A percentile compares a stretch with the other conserved stretches of the same genome.
These are phyloP conservation scores for Cetoscarus ocellatus DNA, from an alignment of 2,797 vertebrate species.

Conservation along the genomic window DNA sequence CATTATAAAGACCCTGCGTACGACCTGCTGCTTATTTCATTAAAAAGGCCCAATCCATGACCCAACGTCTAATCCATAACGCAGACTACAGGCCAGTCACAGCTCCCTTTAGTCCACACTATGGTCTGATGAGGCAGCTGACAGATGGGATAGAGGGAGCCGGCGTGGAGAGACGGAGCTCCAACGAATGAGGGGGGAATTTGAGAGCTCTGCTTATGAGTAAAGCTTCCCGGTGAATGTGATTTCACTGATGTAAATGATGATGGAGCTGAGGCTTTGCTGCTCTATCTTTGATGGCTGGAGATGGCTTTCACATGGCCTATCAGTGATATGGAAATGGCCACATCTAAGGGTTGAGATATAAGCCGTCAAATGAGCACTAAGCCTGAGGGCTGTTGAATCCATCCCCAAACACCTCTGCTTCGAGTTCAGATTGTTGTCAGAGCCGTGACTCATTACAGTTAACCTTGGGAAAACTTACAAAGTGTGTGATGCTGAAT, in stretches of 20 bases:
- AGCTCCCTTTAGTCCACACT: conserved; percentile 32
- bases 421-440: conserved; percentile 49
- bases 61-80: conserved; percentile 74
- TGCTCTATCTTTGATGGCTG: conserved; percentile 68
- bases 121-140: conserved; percentile 57
- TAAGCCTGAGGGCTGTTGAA: conserved; percentile 40
- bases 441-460: conserved; percentile 61
- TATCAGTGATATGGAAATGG: conserved; percentile 74
- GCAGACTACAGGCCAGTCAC: conserved; percentile 54
- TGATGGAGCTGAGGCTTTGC: conserved; percentile 68
- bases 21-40: conserved; percentile 83
- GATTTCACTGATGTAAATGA: conserved; percentile 81
- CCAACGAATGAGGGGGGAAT: conserved; percentile 58
- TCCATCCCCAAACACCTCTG: conserved; percentile 48
- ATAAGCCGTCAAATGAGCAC: conserved; percentile 57
- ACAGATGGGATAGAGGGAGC: conserved; percentile 67
- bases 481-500: conserved; percentile 54
- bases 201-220: conserved; percentile 65
- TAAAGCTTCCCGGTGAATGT: conserved; percentile 69
- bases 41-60: conserved; percentile 79
- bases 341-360: conserved; percentile 56
- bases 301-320: conserved; percentile 66
- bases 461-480: conserved; percentile 72
- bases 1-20: conserved; percentile 81
- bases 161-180: conserved; percentile 43